Evolutionary conservation across 2,888 invertebrate genomes (phyloP), one percentile per base, ranked within the genome.

Genomic region (Dolichopus griseipennis): DNA sequence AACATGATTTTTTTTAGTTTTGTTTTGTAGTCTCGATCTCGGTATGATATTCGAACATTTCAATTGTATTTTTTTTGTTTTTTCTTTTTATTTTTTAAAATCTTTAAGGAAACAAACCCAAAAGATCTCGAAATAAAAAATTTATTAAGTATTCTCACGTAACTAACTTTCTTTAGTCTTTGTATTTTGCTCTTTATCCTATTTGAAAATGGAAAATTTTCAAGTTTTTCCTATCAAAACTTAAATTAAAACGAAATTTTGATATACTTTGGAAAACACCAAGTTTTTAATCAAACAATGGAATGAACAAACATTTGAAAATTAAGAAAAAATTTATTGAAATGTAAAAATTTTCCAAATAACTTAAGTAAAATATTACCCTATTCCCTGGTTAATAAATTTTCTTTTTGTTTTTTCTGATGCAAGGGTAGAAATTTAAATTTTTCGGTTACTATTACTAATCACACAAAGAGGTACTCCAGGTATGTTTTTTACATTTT

Each of bases 141-240:
- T 52, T 52, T 52, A 52, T 52, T 18, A 52, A 52, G 52, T 52
- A 52, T 52, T 52, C 52, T 52, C 52, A 52, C 52, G 52, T 52
- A 52, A 52, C 15, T 15, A 18, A 52, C 52, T 52, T 43, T 8
- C 18, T 52, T 52, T 52, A 52, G 52, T 15, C 52, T 52, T 52
- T 52, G 6, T 52, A 52, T 52, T 52, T 52, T 52, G 52, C 15
- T 52, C 52, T 12, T 37, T 52, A 52, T 52, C 52, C 52, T 52
- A 18, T 52, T 52, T 9, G 52, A 52, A 52, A n/a, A 5, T 27
- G 27, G 27, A 27, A 27, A 27, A 27, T 27, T 27, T n/a, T 27
- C 27, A 4, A 27, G 27, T 4, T 52, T 15, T 52, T 52, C 15
- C 52, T 52, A 3, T 52, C 6, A n/a, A n/a, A n/a, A n/a, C n/a